Evolutionary conservation across 2,113 vertebrate species (phyloP), one percentile per base, ranked within the genome.

Genomic region (Pungitius pungitius): DNA sequence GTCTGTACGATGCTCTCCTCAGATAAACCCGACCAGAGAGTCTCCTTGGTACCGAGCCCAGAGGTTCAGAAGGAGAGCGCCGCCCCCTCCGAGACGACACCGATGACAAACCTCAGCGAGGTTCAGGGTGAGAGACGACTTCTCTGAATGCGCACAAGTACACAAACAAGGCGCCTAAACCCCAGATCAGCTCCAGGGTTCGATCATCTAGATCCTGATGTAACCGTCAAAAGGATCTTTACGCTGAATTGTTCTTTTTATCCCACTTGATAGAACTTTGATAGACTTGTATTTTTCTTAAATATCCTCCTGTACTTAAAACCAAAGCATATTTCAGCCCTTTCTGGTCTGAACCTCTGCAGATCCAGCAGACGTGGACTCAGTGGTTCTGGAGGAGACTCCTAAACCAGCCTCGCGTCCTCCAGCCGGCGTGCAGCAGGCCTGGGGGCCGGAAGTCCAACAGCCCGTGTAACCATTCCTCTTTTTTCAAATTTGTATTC

Each of bases 351-450:
- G 24, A 52, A n/a, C 73, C 55, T 68, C 24, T 86, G 81, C 77
- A 96, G 95, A 95, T 73, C 85, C 90, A 87, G 94, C 94, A 79
- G 95, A 95, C 75, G 72, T 98, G 87, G 96, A 99, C 92, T 92
- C 88, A 5, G 86, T 98, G 84, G 39, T 95, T 61, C 88, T 98
- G 61, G 93, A 93, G 69, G 95, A 96, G 77, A 63, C 42, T 8
- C 78, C 90, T 18, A 77, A 47, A 74, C 85, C 80, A 75, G 66
- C 55, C 22, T 70, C 80, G 8, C 77, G 75, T 39, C 77, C 85
- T 63, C 90, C 93, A 4, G 37, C 75, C 64, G 67, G 49, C 52
- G 84, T 94, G 69, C 79, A 91, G 60, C 91, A 93, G 61, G 95
- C 95, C 1, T 99, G 97, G 97, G 89, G 92, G 58, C 87, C 91